Evolutionary conservation across 2,888 invertebrate species (phyloP), one percentile per base, ranked within the genome.

Genomic region (Halictus quadricinctus): DNA sequence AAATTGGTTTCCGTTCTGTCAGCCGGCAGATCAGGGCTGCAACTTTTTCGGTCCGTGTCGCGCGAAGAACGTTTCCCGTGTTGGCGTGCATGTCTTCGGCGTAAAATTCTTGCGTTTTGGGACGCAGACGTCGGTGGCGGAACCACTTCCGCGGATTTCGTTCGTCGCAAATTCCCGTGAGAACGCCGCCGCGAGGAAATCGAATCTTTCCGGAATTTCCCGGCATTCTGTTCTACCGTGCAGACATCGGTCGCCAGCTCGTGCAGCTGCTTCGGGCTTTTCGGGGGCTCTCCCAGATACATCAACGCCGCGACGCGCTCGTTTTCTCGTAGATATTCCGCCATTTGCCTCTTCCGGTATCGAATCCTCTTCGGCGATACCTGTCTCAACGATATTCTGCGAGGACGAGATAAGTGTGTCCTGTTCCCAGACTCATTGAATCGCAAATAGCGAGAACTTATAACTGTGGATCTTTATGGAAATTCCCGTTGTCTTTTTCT

Each of bases 131-230:
- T 7, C 13, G 70, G 21, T 21, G 36, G 10, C 43, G 54, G 36
- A 50, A 12, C 50, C 72, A 18, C 54, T 69, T 75, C 76, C 66
- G 81, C 76, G 70, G 73, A 88, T 87, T 43, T 86, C 70, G 36
- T 48, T 72, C 46, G 58, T 81, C 74, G 76, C 36, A 41, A 73
- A 13, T 76, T 72, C 82, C 64, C 74, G 64, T 43, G 82, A 70
- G 77, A 81, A 75, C 73, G 76, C 77, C 36, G 36, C 36, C 36
- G 36, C 36, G 70, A n/a, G 74, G 74, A 84, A 85, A 83, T 89
- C 83, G 88, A 89, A 89, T 89, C 81, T 72, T 78, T 76, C 21
- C 43, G 66, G 84, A 80, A 80, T 76, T 79, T 69, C 48, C 76
- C 12, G 43, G 10, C 69, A 60, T 60, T 84, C 76, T 64, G 29